These are phyloP conservation scores for Hypotaenidia philippensis DNA, from an alignment of 2,797 vertebrate species.

Conservation along the genomic window DNA sequence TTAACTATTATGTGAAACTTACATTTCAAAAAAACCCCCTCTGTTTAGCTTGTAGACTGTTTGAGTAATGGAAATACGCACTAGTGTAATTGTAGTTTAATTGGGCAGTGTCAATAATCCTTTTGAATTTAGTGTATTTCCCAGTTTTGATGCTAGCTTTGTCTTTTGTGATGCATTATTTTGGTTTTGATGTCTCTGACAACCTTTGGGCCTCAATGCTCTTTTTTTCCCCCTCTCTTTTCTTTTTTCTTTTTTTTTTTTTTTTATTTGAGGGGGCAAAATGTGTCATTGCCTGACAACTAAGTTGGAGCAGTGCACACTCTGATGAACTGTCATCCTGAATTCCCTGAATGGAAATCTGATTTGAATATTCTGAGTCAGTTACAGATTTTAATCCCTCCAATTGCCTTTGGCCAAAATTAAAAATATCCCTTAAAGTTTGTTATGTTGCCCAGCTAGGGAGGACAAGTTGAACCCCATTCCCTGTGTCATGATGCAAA, in stretches of 20 bases:
- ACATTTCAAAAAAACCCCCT: not conserved
- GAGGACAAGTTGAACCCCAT: not conserved
- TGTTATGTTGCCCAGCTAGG: not conserved
- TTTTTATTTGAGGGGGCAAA: not conserved
- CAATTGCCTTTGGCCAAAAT: not conserved
- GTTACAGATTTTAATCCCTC: not conserved
- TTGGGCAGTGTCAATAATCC: not conserved
- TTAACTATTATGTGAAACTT: not conserved
- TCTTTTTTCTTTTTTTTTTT: not conserved
- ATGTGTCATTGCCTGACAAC: not conserved
- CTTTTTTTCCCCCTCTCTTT: not conserved
- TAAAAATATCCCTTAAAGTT: not conserved
- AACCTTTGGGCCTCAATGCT: not conserved
- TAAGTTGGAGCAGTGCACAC: constrained; percentile 13
- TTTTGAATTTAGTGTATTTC: not conserved
- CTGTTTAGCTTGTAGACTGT: not conserved
- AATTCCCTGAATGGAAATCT: constrained; percentile 51
- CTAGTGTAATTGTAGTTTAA: constrained; percentile 11
- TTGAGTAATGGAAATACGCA: not conserved
- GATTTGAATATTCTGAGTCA: constrained; percentile 1
- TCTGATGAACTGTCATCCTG: not conserved
- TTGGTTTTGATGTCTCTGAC: constrained; percentile 32
- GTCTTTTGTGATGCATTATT: constrained; percentile 40
- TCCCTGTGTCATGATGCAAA: not conserved
- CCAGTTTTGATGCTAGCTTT: not conserved